Conservation (phyloP, 2,797 vertebrate genomes). For the Lemur catta region DNA sequence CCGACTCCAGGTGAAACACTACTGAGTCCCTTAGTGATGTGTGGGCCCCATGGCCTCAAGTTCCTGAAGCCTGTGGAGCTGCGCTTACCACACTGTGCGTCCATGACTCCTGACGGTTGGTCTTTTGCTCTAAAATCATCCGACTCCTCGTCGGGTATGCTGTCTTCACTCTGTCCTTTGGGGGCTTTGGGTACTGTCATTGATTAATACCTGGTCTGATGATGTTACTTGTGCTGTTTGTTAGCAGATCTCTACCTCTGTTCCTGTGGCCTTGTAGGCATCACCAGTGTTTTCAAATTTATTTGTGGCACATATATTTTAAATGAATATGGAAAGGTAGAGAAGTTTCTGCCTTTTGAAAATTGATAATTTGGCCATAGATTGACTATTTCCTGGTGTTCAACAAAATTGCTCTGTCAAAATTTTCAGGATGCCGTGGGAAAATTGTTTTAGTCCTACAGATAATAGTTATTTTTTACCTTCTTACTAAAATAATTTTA, state of each 20-base stretch:
- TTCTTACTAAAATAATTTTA: neutral
- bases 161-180: constrained; percentile 96
- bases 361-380: neutral
- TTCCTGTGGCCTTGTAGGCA: constrained; percentile 82
- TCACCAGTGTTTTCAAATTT: constrained; percentile 55
- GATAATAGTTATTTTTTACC: neutral
- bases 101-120: constrained; percentile 99
- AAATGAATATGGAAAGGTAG: neutral
- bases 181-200: constrained; percentile 92
- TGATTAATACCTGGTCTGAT: constrained; percentile 82
- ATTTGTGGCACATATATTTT: constrained; percentile 56
- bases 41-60: constrained; percentile 98
- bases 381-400: neutral
- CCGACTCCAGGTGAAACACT: constrained; percentile 93
- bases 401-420: neutral
- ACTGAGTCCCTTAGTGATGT: constrained; percentile 96
- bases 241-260: constrained; percentile 70
- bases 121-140: constrained; percentile 99
- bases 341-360: constrained; percentile 6
- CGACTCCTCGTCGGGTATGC: constrained; percentile 99
- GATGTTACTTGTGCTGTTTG: constrained; percentile 73
- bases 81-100: constrained; percentile 99
- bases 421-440: neutral
- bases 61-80: constrained; percentile 99
- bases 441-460: neutral